Percentiles rank a stretch among this genome's conserved stretches.
phyloP scores from a whole-genome alignment of 2,113 vertebrate genomes.

The Leiothrix lutea region DNA sequence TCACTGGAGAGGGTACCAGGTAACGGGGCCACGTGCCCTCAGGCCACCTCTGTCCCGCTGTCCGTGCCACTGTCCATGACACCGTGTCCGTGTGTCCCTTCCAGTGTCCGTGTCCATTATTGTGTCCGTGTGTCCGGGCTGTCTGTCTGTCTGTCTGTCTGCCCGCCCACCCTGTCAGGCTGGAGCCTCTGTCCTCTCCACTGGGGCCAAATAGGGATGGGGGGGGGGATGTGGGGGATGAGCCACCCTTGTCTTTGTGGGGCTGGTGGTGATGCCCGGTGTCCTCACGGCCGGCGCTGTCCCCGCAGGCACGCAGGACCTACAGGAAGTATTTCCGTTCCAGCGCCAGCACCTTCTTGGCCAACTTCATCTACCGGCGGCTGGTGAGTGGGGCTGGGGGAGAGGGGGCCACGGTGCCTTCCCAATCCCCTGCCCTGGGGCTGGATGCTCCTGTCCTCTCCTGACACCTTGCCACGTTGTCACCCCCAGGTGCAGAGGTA shows the following conservation, averaged over 20 bases:
- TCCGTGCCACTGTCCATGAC: neutral
- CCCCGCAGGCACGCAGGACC: conserved; percentile 65
- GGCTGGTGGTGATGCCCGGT: rapidly evolving
- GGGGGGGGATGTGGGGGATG: rapidly evolving
- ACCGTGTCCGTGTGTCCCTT: neutral
- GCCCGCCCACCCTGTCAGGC: neutral
- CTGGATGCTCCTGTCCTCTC: neutral
- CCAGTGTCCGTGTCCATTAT: too few species aligned
- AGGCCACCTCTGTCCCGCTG: neutral
- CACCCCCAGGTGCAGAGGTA: conserved; percentile 62
- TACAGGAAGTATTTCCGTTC: conserved; percentile 76
- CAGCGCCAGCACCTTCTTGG: conserved; percentile 44
- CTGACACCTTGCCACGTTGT: rapidly evolving
- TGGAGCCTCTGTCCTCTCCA: neutral
- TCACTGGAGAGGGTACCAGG: conserved; percentile 57
- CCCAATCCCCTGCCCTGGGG: neutral
- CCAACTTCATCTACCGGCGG: conserved; percentile 73
- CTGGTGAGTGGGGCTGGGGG: conserved; percentile 58
- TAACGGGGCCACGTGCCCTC: neutral
- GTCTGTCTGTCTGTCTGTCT: conserved; percentile 6
- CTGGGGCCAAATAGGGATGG: rapidly evolving
- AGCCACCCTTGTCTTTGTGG: rapidly evolving
- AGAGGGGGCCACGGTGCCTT: neutral
- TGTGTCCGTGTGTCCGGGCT: neutral
- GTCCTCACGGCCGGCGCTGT: rapidly evolving